Conservation (phyloP, 23 tunicate species). For the Halocynthia roretzi region DNA sequence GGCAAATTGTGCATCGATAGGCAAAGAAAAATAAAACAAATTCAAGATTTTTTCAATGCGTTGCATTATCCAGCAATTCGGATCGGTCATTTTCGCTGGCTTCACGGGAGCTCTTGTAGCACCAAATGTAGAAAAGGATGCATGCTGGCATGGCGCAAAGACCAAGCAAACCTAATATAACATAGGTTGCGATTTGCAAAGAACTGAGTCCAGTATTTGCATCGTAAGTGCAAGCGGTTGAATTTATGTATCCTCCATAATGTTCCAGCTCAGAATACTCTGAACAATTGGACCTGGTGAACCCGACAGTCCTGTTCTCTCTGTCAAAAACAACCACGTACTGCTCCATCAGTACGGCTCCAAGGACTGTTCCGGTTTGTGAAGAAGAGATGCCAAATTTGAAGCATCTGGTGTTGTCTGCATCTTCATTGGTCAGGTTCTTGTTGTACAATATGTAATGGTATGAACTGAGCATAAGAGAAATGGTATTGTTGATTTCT, state of each 20-base stretch:
- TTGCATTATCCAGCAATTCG: too few species aligned
- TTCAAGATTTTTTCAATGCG: too few species aligned
- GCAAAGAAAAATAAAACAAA: too few species aligned
- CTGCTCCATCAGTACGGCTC: conserved; percentile 60
- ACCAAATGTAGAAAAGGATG: conserved; percentile 4
- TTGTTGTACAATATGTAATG: conserved; percentile 15
- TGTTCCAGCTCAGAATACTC: background rate
- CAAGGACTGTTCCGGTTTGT: conserved; percentile 47
- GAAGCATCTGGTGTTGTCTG: conserved; percentile 12
- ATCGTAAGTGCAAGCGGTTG: conserved; percentile 6
- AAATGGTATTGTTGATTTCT: conserved; percentile 24
- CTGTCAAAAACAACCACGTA: conserved; percentile 63
- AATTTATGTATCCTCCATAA: conserved; percentile 4
- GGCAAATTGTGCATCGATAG: too few species aligned
- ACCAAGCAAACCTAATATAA: conserved; percentile 23
- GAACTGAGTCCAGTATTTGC: background rate
- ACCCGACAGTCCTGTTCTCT: conserved; percentile 30
- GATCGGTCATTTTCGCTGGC: too few species aligned
- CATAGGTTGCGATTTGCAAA: conserved; percentile 25
- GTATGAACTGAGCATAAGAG: conserved; percentile 19
- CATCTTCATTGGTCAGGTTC: background rate
- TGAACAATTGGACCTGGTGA: conserved; percentile 36
- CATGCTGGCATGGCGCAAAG: conserved; percentile 26
- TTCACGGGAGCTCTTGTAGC: background rate
- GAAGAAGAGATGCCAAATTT: conserved; percentile 55